phyloP scores from a whole-genome alignment of 2,888 invertebrate species.

The Lucinisca nassula region DNA sequence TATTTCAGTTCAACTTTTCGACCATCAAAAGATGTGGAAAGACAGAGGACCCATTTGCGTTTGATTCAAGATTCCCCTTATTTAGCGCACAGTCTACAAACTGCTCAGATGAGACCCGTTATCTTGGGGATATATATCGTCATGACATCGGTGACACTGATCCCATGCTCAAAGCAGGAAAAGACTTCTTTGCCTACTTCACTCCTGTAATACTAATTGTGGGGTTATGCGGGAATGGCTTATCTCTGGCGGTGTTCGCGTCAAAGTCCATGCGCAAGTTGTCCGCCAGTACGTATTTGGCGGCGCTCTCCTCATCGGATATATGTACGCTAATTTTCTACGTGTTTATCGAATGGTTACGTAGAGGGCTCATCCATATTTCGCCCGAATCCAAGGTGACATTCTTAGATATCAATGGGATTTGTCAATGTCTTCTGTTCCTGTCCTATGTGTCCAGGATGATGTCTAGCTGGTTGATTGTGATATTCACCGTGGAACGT shows the following conservation, averaged over 20 bases:
- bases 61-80: background rate
- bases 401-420: constrained; percentile 71
- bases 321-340: constrained; percentile 91
- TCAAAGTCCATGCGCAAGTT: constrained; percentile 91
- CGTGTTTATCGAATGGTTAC: constrained; percentile 86
- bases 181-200: constrained; percentile 90
- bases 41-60: background rate
- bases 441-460: constrained; percentile 88
- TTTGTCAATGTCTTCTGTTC: constrained; percentile 92
- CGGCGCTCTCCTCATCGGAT: constrained; percentile 93
- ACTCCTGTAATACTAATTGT: constrained; percentile 92
- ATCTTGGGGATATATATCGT: background rate
- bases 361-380: constrained; percentile 74
- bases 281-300: constrained; percentile 94
- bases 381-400: constrained; percentile 49
- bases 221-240: constrained; percentile 93
- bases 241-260: constrained; percentile 93
- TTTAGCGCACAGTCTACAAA: background rate
- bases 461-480: constrained; percentile 85
- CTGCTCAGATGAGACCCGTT: background rate
- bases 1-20: constrained; percentile 6
- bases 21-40: background rate
- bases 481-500: constrained; percentile 84
- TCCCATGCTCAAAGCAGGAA: constrained; percentile 41
- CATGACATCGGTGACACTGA: background rate